Conservation (phyloP, 2,113 vertebrate genomes). For the Muntiacus reevesi region DNA sequence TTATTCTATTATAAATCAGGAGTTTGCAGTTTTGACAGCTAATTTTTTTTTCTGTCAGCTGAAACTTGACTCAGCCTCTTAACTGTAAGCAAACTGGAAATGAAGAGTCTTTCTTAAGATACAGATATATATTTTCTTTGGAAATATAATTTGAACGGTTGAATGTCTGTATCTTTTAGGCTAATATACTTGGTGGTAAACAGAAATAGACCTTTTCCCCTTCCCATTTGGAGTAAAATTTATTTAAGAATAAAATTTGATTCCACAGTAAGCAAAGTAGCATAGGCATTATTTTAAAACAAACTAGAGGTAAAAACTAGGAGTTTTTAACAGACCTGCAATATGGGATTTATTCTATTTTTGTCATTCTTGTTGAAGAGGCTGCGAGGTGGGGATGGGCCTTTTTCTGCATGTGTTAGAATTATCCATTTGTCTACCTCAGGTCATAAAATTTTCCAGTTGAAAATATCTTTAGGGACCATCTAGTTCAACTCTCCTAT, state of each 20-base stretch:
- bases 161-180: slow-evolving; percentile 54
- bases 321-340: slow-evolving; percentile 54
- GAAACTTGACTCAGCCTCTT: background rate
- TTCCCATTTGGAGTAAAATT: slow-evolving; percentile 53
- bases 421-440: background rate
- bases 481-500: background rate
- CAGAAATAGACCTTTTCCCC: slow-evolving; percentile 55
- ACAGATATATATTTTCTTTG: slow-evolving; percentile 56
- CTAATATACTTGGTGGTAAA: slow-evolving; percentile 54
- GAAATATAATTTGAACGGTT: slow-evolving; percentile 59
- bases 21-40: slow-evolving; percentile 39
- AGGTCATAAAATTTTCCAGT: background rate
- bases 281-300: slow-evolving; percentile 69
- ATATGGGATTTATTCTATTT: background rate
- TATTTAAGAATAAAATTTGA: slow-evolving; percentile 67
- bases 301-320: slow-evolving; percentile 46
- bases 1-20: slow-evolving; percentile 40
- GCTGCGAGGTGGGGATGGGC: background rate
- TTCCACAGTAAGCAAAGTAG: slow-evolving; percentile 62
- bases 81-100: slow-evolving; percentile 51
- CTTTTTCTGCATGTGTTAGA: background rate
- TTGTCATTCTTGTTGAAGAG: background rate
- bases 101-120: slow-evolving; percentile 29
- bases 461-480: background rate
- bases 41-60: slow-evolving; percentile 17